Conservation (phyloP, 1,140 invertebrate species). For the Diorhabda sublineata region DNA sequence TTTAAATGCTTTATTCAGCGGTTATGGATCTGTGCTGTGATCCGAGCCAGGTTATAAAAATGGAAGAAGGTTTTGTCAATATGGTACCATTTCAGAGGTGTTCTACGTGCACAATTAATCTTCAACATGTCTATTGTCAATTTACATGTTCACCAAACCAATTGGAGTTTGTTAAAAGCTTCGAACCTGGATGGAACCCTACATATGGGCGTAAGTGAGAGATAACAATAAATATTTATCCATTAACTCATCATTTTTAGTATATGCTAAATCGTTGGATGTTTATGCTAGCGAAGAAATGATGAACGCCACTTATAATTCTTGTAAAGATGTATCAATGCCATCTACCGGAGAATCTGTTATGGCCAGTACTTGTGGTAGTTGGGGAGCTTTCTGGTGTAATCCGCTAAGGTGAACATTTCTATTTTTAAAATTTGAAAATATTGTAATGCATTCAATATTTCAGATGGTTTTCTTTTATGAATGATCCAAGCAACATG, state of each 20-base stretch:
- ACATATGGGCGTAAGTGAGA: neutral
- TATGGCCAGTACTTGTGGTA: conserved; percentile 66
- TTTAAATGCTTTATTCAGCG: conserved; percentile 21
- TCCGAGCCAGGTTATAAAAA: conserved; percentile 46
- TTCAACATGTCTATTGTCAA: conserved; percentile 56
- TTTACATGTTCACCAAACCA: conserved; percentile 60
- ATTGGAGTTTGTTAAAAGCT: conserved; percentile 48
- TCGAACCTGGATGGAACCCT: conserved; percentile 20
- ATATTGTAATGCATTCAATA: conserved; percentile 42
- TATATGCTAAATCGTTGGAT: too few relatives aligned
- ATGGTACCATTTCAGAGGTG: conserved; percentile 59
- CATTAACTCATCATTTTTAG: too few relatives aligned
- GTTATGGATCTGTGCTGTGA: conserved; percentile 53
- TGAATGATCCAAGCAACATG: conserved; percentile 45
- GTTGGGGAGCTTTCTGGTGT: conserved; percentile 11
- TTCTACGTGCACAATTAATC: conserved; percentile 57
- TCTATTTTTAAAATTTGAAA: conserved; percentile 31
- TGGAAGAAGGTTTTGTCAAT: conserved; percentile 48
- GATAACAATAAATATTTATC: too few relatives aligned
- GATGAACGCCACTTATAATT: conserved; percentile 61
- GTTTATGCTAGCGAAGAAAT: conserved; percentile 50
- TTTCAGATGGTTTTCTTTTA: conserved; percentile 27
- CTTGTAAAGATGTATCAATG: conserved; percentile 58
- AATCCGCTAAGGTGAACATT: neutral
- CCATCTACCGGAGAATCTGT: conserved; percentile 64